Evolutionary conservation across 2,797 vertebrate species (phyloP), one percentile per base, ranked within the genome.

Genomic region (Clarias fuscus): DNA sequence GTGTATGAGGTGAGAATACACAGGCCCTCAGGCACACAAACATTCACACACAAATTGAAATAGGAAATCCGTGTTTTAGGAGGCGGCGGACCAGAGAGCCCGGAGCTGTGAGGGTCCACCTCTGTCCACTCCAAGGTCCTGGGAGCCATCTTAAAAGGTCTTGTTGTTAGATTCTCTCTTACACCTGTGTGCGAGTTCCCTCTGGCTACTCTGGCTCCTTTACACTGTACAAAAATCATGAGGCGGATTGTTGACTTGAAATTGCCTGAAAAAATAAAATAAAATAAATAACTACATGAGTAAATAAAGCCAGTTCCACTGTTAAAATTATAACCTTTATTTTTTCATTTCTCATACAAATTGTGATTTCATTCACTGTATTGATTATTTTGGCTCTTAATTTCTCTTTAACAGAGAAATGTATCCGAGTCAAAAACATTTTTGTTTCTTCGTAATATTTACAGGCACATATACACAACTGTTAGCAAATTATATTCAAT

Each of bases 271-370:
- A 61, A 15, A 72, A 64, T 64, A 3, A 1, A 33, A 33, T 33
- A 33, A 33, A n/a, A 6, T 24, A 59, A 18, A 56, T 17, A 27
- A 77, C 13, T 14, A 53, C 11, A 53, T 53, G 20, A 83, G 13
- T 2, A 84, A 24, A 86, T 24, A 82, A 30, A 61, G 48, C 11
- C 58, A 27, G 56, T 56, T 85, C 0, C 90, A 87, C 71, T 91
- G 92, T 92, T 95, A 95, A 95, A 95, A 95, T 94, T 94, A 95
- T 92, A 94, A 92, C 92, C 95, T 93, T 87, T 90, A 85, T 72
- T 95, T 87, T 91, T 86, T 71, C 6, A 71, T 75, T 92, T 90
- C 92, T 90, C 83, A 94, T 95, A 95, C 93, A 95, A 95, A 95
- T 87, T 81, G 88, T 91, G 88, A 86, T 91, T 89, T 92, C 90